Conservation (phyloP, 2,888 invertebrate species). For the Drosophila emarginata region DNA sequence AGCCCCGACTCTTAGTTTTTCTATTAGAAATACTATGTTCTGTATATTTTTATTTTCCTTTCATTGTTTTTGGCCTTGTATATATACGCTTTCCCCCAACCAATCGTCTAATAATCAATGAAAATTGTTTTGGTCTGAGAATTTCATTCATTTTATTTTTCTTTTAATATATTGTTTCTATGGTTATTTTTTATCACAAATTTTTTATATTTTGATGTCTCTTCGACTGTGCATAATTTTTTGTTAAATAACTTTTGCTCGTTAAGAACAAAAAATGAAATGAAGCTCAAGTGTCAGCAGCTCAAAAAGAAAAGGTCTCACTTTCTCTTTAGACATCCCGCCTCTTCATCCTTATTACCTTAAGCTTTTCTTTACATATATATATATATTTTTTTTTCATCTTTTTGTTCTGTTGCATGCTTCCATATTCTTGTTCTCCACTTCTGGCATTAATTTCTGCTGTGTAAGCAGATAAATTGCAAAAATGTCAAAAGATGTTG, state of each 20-base stretch:
- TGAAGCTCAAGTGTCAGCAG: conserved; percentile 28
- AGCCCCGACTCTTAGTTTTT: background rate
- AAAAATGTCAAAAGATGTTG: conserved; percentile 60
- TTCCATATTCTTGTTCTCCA: conserved; percentile 40
- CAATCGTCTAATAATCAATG: background rate
- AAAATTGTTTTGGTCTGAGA: background rate
- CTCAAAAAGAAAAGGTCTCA: conserved; percentile 34
- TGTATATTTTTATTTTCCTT: background rate
- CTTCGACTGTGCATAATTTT: conserved; percentile 42
- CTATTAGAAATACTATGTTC: background rate
- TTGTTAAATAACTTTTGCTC: conserved; percentile 49
- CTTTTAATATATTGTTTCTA: conserved; percentile 43
- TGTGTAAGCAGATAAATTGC: conserved; percentile 75
- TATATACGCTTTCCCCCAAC: background rate
- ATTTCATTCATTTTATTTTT: conserved; percentile 31
- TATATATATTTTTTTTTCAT: background rate
- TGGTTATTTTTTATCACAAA: background rate
- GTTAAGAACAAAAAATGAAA: conserved; percentile 25
- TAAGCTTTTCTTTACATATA: conserved; percentile 6
- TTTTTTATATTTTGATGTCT: conserved; percentile 20
- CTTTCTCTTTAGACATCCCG: conserved; percentile 1
- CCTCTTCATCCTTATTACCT: conserved; percentile 9
- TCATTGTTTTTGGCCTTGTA: conserved; percentile 2
- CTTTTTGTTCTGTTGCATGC: conserved; percentile 8
- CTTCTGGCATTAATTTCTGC: conserved; percentile 74